phyloP scores from a whole-genome alignment of 2,888 invertebrate genomes.

The Conus canariensis region DNA sequence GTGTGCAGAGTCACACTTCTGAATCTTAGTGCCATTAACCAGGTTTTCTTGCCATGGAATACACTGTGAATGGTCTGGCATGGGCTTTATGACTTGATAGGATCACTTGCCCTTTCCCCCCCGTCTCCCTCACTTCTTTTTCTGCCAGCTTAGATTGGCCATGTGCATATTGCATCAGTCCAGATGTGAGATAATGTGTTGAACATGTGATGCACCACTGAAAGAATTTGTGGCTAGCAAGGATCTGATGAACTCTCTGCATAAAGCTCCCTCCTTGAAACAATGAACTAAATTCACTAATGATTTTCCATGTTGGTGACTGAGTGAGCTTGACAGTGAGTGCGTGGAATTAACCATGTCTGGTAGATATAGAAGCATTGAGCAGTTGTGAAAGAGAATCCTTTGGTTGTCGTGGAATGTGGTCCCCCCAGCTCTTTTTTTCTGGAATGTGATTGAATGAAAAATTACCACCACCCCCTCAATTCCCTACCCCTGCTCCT shows the following conservation, averaged over 20 bases:
- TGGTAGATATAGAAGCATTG: conserved; percentile 42
- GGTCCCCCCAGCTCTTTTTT: background rate
- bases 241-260: conserved; percentile 25
- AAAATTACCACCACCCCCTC: background rate
- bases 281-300: conserved; percentile 41
- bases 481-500: too few relatives aligned
- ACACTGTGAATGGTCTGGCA: conserved; percentile 33
- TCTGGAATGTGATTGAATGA: conserved; percentile 40
- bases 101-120: background rate
- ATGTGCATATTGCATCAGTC: conserved; percentile 39
- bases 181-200: conserved; percentile 4
- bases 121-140: too few relatives aligned
- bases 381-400: conserved; percentile 12
- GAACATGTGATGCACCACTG: background rate
- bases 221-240: background rate
- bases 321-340: conserved; percentile 42
- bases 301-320: background rate
- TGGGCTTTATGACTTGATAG: conserved; percentile 30
- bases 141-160: conserved; percentile 35
- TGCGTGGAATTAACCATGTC: conserved; percentile 35
- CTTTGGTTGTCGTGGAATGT: conserved; percentile 42
- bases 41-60: conserved; percentile 35
- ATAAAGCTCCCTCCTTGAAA: conserved; percentile 5
- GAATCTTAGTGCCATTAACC: conserved; percentile 28
- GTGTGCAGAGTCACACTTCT: conserved; percentile 7